Evolutionary conservation across 92 coral and sea anemone species (phyloP), one percentile per base, ranked within the genome.

Genomic region (Pocillopora meandrina): DNA sequence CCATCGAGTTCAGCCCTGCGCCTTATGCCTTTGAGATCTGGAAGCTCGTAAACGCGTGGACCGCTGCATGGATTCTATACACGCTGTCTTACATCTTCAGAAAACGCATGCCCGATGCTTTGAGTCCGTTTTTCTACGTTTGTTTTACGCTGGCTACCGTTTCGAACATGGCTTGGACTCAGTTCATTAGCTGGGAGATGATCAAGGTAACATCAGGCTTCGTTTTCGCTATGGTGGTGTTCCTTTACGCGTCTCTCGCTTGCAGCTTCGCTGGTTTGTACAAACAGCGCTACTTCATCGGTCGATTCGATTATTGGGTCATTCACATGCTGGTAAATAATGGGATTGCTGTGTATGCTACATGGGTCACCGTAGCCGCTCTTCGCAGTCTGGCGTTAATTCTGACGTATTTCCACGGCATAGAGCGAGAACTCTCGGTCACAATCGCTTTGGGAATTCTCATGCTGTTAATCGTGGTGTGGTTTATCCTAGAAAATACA

Each of bases 401-500:
- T 2, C 42, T 92, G 85, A 85, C 72, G 61, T 92, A 92, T 76
- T 73, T 83, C n/a, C 84, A 85, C 33, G 93, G 84, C 11, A 56
- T 83, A 16, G 34, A 72, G n/a, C 87, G 75, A 58, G 83, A 85
- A 34, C 58, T 85, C 16, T 78, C 95, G 9, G 88, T 84, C 12
- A 73, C 89, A 9, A 72, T 90, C 56, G 85, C 62, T 23, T 91
- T 92, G 19, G 87, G 81, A 57, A 69, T 92, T 56, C 87, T 92
- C 76, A 81, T 81, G 56, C 89, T 87, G 42, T 71, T 61, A 15
- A 42, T 77, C 74, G 60, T 92, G 47, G 75, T 80, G 10, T 92
- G 93, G 93, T 92, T 90, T 77, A 72, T 87, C 61, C 33, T 90
- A 74, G 95, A 92, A 80, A 92, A 92, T 87, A 87, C 91, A 9